Evolutionary conservation across 1,140 invertebrate genomes (phyloP), one percentile per base, ranked within the genome.

Genomic region (Drosophila grimshawi): DNA sequence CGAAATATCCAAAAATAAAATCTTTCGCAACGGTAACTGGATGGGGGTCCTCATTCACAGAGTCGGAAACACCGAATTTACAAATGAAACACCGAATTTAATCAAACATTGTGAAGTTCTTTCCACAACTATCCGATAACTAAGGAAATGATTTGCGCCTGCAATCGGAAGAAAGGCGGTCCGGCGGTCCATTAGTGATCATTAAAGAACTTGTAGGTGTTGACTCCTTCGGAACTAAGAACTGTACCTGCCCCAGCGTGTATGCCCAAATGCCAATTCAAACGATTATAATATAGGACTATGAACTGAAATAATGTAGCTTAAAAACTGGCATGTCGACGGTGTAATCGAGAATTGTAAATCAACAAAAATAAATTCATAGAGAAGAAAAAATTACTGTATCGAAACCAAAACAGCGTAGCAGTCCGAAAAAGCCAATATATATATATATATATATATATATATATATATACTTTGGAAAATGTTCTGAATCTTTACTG

Each of bases 221-320:
- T 11, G 93, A 94, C 0, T 94, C 94, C 7, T 95, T 94, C 93
- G 95, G 94, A 7, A 52, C 48, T 0, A 3, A 0, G 19, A 19
- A 0, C 0, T n/a, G 1, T 80, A 71, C n/a, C 2, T 6, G 93
- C 51, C 94, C 95, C 0, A 94, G 94, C 3, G 94, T 95, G 3
- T 95, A 95, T 76, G 94, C 94, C 0, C 92, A 94, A 62, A 93
- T 94, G 2, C 57, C 83, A n/a, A n/a, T n/a, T n/a, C n/a, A n/a
- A n/a, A n/a, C n/a, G n/a, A n/a, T 5, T 43, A 1, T 2, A 49
- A 19, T 19, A 19, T 19, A 19, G 2, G 19, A 19, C 19, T 19
- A 19, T 19, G 2, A 19, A 19, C 19, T 19, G 19, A 19, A 19
- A 19, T 19, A 19, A 19, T 19, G 19, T 19, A 19, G 1, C 19